Evolutionary conservation across 2,888 invertebrate species (phyloP).

Genomic region (Phaedon cochleariae): DNA sequence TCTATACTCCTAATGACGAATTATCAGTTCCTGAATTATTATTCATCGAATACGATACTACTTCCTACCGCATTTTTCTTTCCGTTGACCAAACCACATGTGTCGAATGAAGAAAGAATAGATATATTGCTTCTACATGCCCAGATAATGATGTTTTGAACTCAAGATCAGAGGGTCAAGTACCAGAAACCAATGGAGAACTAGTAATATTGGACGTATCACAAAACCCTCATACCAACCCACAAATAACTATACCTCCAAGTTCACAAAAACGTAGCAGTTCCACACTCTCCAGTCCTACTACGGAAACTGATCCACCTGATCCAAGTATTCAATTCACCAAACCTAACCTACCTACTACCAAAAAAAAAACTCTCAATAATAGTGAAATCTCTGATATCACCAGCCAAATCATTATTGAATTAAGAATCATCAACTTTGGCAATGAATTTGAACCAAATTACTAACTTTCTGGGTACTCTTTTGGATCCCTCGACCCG

Average conservation of each 20-base stretch:
- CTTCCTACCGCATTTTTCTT: constrained; percentile 35
- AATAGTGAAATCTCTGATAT: neutral
- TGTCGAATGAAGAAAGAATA: constrained; percentile 39
- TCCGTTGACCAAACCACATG: constrained; percentile 32
- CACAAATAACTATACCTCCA: neutral
- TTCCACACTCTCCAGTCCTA: neutral
- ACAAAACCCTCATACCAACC: neutral
- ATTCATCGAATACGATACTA: constrained; percentile 31
- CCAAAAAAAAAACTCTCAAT: neutral
- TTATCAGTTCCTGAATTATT: constrained; percentile 21
- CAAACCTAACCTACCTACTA: constrained; percentile 1
- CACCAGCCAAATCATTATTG: constrained; percentile 13
- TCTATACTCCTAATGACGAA: constrained; percentile 24
- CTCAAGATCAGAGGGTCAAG: neutral
- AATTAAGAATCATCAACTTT: constrained; percentile 4
- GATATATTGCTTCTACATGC: constrained; percentile 36
- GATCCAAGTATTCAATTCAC: neutral
- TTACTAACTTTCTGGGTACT: neutral
- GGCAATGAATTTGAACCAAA: constrained; percentile 7
- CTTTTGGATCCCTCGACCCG: neutral
- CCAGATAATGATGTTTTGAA: neutral
- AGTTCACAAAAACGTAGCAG: constrained; percentile 4
- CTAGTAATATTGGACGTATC: neutral
- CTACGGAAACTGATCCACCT: neutral
- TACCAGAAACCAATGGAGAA: constrained; percentile 12